Conservation (phyloP, 2,113 vertebrate species). For the Ciconia boyciana region DNA sequence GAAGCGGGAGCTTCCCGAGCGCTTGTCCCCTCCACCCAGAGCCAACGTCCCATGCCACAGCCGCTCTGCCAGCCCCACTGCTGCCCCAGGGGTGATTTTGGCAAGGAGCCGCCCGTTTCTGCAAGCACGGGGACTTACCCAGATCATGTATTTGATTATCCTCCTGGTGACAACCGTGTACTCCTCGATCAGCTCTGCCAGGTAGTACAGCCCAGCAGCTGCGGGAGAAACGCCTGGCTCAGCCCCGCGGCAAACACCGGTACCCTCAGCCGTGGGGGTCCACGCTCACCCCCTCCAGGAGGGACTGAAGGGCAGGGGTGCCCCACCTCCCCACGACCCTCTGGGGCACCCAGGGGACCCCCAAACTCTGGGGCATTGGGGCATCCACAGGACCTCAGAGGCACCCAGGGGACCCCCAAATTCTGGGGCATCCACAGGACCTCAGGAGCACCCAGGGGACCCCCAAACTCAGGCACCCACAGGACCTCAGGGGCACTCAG, state of each 20-base stretch:
- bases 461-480: not conserved
- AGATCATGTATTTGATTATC: constrained; percentile 97
- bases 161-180: constrained; percentile 92
- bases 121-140: constrained; percentile 76
- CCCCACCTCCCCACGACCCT: not conserved
- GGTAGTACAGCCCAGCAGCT: constrained; percentile 94
- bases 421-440: too few relatives aligned
- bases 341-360: not conserved
- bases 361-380: fast-evolving
- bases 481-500: too few relatives aligned
- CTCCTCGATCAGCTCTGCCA: constrained; percentile 95
- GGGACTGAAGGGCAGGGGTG: not conserved
- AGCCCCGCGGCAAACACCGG: not conserved
- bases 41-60: not conserved
- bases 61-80: not conserved
- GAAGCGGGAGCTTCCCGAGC: not conserved
- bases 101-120: not conserved
- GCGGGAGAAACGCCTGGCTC: not conserved
- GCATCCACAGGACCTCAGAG: not conserved
- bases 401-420: not conserved
- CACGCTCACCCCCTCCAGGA: fast-evolving
- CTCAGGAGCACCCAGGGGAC: not conserved
- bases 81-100: fast-evolving
- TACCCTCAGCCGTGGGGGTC: not conserved
- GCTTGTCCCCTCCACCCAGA: fast-evolving